phyloP scores from a whole-genome alignment of 2,113 vertebrate genomes.

The Colaptes auratus region DNA sequence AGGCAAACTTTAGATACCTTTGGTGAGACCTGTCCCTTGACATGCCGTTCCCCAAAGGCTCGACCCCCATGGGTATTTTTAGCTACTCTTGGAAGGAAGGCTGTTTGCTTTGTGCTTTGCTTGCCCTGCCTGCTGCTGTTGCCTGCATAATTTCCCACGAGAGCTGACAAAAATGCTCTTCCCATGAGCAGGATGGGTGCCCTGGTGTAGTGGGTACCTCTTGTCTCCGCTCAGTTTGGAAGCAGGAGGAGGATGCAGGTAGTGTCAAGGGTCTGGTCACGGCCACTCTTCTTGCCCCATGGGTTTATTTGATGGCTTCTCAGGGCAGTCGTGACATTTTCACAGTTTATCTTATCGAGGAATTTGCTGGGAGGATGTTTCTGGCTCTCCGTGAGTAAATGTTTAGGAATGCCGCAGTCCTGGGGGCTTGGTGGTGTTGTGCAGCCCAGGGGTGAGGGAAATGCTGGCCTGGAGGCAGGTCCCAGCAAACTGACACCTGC shows the following conservation, averaged over 20 bases:
- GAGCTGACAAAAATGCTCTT: neutral
- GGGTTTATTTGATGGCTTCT: neutral
- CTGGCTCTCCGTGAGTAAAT: constrained; percentile 20
- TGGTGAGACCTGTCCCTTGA: neutral
- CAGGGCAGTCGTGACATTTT: neutral
- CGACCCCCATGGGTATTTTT: neutral
- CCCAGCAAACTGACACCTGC: neutral
- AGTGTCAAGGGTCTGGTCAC: rapidly evolving
- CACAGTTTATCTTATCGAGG: constrained; percentile 12
- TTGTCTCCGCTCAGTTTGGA: rapidly evolving
- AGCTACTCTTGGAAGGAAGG: neutral
- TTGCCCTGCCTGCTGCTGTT: rapidly evolving
- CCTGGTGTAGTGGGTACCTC: rapidly evolving
- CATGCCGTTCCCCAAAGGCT: rapidly evolving
- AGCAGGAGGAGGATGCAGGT: neutral
- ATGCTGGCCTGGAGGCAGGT: rapidly evolving
- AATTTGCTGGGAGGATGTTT: constrained; percentile 28
- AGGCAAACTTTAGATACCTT: neutral
- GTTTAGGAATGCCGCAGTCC: neutral
- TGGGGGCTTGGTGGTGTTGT: neutral
- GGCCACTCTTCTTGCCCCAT: rapidly evolving
- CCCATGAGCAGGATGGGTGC: neutral
- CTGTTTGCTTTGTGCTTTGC: neutral
- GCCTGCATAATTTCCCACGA: neutral
- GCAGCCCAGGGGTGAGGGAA: neutral